These are phyloP conservation scores for Torymus texanus DNA, from an alignment of 2,888 invertebrate genomes.

Conservation along the genomic window DNA sequence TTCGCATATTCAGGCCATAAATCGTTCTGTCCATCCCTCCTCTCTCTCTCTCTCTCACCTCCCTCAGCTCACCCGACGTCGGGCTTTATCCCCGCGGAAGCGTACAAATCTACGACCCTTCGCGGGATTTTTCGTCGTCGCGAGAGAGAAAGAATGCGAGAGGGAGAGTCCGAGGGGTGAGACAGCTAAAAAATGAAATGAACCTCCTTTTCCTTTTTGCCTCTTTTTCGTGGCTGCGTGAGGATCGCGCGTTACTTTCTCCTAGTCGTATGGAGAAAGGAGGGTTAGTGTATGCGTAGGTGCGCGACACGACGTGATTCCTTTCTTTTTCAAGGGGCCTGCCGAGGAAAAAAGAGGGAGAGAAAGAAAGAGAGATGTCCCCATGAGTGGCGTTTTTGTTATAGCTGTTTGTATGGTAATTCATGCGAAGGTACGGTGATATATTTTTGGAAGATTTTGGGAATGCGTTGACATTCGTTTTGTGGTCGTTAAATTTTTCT, in stretches of 20 bases:
- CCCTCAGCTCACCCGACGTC: not conserved
- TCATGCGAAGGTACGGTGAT: not conserved
- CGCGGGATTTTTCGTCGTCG: constrained; percentile 52
- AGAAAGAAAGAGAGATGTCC: not conserved
- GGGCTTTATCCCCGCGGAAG: constrained; percentile 51
- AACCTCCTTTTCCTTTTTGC: constrained; percentile 47
- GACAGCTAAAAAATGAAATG: constrained; percentile 51
- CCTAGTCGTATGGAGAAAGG: not conserved
- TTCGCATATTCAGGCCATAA: constrained; percentile 55
- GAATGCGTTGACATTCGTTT: no score
- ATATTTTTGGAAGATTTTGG: no score
- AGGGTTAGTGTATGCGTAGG: not conserved
- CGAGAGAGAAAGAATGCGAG: constrained; percentile 39
- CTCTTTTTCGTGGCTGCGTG: not conserved
- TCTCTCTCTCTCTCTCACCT: no score
- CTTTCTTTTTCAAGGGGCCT: not conserved
- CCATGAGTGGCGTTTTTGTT: not conserved
- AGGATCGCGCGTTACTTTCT: not conserved
- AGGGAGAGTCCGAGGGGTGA: not conserved
- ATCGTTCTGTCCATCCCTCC: constrained; percentile 51
- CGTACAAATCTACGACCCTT: constrained; percentile 55
- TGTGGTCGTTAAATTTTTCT: no score
- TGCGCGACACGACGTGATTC: constrained; percentile 9
- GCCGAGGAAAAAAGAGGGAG: no score
- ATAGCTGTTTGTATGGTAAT: constrained; percentile 21